Base-by-base conservation (phyloP, 2,113 vertebrate species). In the Solea solea region DNA sequence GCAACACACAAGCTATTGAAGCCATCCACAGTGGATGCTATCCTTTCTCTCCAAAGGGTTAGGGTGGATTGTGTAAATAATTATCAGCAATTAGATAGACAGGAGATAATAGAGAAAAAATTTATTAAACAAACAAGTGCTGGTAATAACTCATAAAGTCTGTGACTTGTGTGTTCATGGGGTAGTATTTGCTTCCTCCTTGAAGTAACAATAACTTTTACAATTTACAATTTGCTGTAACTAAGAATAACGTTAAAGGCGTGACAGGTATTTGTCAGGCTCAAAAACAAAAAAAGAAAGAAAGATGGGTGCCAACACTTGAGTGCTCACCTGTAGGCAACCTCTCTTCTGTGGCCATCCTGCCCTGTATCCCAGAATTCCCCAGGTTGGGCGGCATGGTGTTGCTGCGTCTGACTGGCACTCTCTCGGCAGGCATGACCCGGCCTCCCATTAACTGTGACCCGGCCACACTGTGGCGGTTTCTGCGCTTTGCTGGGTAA, bases 351-450 rank as follows among this genome's bases (percentile, higher is more conserved):
- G 84, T 40, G 51, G 4, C 21, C 9, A 87, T 60, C 53, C 93
- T 88, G 3, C 94, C 93, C 75, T 96, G 89, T 0, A 95, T 91
- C 51, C 95, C 95, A 0, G 95, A 87, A 0, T 92, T 92, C 4
- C 96, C 95, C 71, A 96, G 87, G 89, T 94, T 95, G 1, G 95
- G 95, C 0, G 96, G 96, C 96, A 98, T 95, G 0, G 96, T 98
- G 92, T 96, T 95, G 83, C 96, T 97, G 61, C 96, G 91, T 13
- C 95, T 86, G 14, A 98, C 95, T 0, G 93, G 94, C 0, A 83
- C 92, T 4, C 95, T 82, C 80, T 95, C 93, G 0, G 28, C 28
- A 0, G 78, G 44, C 0, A 44, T 28, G 0, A n/a, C 78, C 0
- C 94, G 89, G 0, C 91, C 90, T 0, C 84, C 73, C 41, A 92